Base-by-base conservation (phyloP, 2,797 vertebrate species). In the Tenualosa ilisha region DNA sequence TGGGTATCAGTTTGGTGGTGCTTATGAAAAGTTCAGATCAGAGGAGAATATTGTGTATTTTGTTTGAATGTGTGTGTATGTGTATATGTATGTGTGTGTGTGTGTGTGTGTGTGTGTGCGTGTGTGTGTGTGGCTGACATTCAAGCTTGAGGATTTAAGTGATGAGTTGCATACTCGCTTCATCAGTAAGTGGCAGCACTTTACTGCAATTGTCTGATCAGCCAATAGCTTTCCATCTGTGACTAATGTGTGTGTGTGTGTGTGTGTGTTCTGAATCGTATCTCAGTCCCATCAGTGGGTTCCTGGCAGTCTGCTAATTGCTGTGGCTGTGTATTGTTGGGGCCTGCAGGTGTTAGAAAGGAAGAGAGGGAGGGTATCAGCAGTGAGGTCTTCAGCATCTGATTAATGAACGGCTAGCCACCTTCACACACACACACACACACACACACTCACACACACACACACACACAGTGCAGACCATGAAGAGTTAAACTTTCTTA, bases 271-370 rank as follows among this genome's bases (percentile, higher is more conserved):
- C 89, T 93, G 91, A 92, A 90, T 93, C 91, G 90, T 94, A 94
- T 94, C 93, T 91, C 89, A 89, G 89, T 89, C 90, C 91, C 90
- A 93, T 93, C 93, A 91, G 92, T 92, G 93, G 91, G 93, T 85
- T 90, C 88, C 89, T 86, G 37, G 90, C 93, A 90, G 89, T 91
- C 86, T 93, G 86, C 90, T 95, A 94, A 95, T 95, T 95, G 93
- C 92, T 84, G 86, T 87, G 89, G 92, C 89, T 92, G 92, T 93
- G 81, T 22, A 82, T 89, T 88, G 92, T 82, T 87, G 91, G 90
- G 92, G 92, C 89, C 90, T 89, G 86, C 92, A 92, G 91, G 91
- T 93, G 91, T 94, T 91, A 93, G 90, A 93, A 92, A 91, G 90
- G 88, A 81, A 90, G 85, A 89, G 92, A 92, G 88, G 89, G 88